Conservation (phyloP, 2,888 invertebrate genomes). For the Drosophila seclusa region DNA sequence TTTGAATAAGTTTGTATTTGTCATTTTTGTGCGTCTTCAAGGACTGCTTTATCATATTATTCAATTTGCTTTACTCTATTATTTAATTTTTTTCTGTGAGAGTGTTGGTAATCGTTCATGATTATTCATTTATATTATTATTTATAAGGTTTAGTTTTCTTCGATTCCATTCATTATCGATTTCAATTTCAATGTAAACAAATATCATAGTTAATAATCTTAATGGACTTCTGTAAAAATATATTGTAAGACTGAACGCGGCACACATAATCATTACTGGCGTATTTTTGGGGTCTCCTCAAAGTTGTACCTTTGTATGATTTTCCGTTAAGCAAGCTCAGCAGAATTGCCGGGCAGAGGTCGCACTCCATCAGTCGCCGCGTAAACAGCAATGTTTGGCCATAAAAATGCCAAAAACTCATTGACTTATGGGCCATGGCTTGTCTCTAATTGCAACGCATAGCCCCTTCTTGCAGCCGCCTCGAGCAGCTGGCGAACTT, state of each 20-base stretch:
- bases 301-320: not conserved
- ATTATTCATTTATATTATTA: too few relatives aligned
- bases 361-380: not conserved
- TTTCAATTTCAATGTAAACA: not conserved
- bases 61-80: slow-evolving; percentile 30
- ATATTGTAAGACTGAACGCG: not conserved
- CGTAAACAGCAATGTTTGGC: slow-evolving; percentile 26
- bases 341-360: slow-evolving; percentile 1
- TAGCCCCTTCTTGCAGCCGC: not conserved
- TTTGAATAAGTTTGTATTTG: not conserved
- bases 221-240: not conserved
- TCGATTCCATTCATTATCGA: not conserved
- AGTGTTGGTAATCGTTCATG: slow-evolving; percentile 4
- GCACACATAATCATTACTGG: not conserved
- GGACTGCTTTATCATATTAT: slow-evolving; percentile 8
- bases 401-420: slow-evolving; percentile 82
- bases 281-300: not conserved
- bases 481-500: slow-evolving; percentile 20
- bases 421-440: slow-evolving; percentile 79
- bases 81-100: slow-evolving; percentile 47
- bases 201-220: not conserved
- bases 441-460: slow-evolving; percentile 50
- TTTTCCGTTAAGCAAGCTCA: not conserved
- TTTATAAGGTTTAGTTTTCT: too few relatives aligned
- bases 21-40: not conserved